A percentile compares a stretch with the other conserved stretches of the same genome.
These are phyloP conservation scores for Laspeyria flexula DNA, from an alignment of 2,888 invertebrate species.

Conservation along the genomic window DNA sequence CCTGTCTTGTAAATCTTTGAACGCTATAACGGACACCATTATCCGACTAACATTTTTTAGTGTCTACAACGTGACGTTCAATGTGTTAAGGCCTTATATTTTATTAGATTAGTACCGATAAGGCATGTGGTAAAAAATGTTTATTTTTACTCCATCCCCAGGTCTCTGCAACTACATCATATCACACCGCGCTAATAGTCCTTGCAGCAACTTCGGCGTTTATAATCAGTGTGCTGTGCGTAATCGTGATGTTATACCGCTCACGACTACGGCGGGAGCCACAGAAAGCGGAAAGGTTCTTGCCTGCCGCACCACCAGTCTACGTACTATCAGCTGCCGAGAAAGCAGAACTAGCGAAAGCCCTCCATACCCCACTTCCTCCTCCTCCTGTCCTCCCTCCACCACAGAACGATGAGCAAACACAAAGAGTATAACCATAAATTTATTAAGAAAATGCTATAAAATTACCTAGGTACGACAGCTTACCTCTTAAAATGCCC, in stretches of 20 bases:
- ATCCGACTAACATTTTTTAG: too few species aligned
- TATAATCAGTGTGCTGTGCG: constrained; percentile 91
- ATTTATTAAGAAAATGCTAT: constrained; percentile 18
- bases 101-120: too few species aligned
- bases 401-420: constrained; percentile 58
- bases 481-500: constrained; percentile 23
- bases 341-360: constrained; percentile 83
- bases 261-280: constrained; percentile 81
- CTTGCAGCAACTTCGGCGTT: constrained; percentile 92
- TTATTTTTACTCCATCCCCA: constrained; percentile 43
- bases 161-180: constrained; percentile 88
- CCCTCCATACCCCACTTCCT: constrained; percentile 70
- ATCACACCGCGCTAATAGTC: constrained; percentile 92
- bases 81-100: too few species aligned
- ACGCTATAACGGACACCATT: too few species aligned
- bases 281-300: constrained; percentile 86
- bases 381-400: constrained; percentile 66
- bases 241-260: constrained; percentile 91
- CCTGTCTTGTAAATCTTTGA: too few species aligned
- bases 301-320: constrained; percentile 88
- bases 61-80: too few species aligned
- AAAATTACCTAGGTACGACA: constrained; percentile 34
- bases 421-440: constrained; percentile 62
- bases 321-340: constrained; percentile 89
- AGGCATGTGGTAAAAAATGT: too few species aligned